Evolutionary conservation across 2,888 invertebrate species (phyloP).

Genomic region (Plutella xylostella): DNA sequence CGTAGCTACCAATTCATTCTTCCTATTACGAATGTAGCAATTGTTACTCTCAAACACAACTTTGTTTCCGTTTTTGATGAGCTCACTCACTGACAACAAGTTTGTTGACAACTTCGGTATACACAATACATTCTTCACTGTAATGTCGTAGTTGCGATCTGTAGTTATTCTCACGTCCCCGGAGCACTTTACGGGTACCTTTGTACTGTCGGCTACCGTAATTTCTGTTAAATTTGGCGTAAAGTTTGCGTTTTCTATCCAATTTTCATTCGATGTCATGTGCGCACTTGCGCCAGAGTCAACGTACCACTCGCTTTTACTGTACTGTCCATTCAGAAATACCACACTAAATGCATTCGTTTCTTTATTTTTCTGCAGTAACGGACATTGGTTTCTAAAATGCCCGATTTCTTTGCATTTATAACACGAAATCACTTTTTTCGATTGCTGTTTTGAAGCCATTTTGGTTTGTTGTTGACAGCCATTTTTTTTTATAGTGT

Average conservation of each 20-base stretch:
- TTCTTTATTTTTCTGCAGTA: slow-evolving; percentile 6
- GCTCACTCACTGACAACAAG: slow-evolving; percentile 11
- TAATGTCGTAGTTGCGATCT: slow-evolving; percentile 6
- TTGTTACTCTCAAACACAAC: slow-evolving; percentile 6
- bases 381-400: slow-evolving; percentile 10
- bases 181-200: slow-evolving; percentile 7
- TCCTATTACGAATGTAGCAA: slow-evolving; percentile 9
- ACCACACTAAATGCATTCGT: too few relatives aligned
- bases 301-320: slow-evolving; percentile 7
- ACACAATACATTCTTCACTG: too few relatives aligned
- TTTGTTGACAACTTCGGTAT: slow-evolving; percentile 10
- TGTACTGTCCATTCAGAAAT: slow-evolving; percentile 11
- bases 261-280: slow-evolving; percentile 11
- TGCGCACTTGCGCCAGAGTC: slow-evolving; percentile 11
- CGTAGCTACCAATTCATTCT: slow-evolving; percentile 6
- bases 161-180: slow-evolving; percentile 9
- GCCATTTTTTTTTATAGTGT: background rate
- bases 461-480: background rate
- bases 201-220: slow-evolving; percentile 4
- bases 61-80: slow-evolving; percentile 11
- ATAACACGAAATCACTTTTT: background rate
- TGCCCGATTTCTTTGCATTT: slow-evolving; percentile 4
- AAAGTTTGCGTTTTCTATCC: background rate
- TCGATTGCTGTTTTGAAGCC: too few relatives aligned
- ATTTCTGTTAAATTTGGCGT: background rate